Evolutionary conservation across 2,797 vertebrate species (phyloP).

Genomic region (Pelochelys cantorii): DNA sequence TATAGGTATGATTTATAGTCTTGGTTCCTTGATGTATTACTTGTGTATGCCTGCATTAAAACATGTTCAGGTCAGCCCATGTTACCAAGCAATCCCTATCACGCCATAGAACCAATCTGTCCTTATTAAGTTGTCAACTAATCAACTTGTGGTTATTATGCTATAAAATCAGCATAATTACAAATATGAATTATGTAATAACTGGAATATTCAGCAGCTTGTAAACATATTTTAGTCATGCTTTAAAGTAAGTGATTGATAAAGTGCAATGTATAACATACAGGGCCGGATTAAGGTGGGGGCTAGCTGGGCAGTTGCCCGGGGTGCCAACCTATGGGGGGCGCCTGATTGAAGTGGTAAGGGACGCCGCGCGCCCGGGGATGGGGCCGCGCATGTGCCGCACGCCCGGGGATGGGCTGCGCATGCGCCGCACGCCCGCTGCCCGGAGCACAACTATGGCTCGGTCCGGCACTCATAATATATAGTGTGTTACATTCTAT

Average conservation of each 20-base stretch:
- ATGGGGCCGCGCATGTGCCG: too few species aligned
- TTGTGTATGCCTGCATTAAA: not conserved
- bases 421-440: too few species aligned
- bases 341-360: too few species aligned
- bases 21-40: not conserved
- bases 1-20: not conserved
- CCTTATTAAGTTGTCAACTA: not conserved
- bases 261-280: not conserved
- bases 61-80: not conserved
- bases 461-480: too few species aligned
- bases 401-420: too few species aligned
- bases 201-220: not conserved
- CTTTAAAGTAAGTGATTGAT: not conserved
- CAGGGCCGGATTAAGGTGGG: too few species aligned
- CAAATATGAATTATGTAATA: not conserved
- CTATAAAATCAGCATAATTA: not conserved
- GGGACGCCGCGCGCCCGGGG: too few species aligned
- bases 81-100: not conserved
- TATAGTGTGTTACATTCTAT: too few species aligned
- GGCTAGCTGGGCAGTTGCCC: too few species aligned
- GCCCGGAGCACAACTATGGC: too few species aligned
- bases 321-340: too few species aligned
- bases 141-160: not conserved
- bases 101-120: not conserved
- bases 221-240: not conserved